phyloP scores from a whole-genome alignment of 2,113 vertebrate genomes.

The Gnathonemus echidnorhynchus region DNA sequence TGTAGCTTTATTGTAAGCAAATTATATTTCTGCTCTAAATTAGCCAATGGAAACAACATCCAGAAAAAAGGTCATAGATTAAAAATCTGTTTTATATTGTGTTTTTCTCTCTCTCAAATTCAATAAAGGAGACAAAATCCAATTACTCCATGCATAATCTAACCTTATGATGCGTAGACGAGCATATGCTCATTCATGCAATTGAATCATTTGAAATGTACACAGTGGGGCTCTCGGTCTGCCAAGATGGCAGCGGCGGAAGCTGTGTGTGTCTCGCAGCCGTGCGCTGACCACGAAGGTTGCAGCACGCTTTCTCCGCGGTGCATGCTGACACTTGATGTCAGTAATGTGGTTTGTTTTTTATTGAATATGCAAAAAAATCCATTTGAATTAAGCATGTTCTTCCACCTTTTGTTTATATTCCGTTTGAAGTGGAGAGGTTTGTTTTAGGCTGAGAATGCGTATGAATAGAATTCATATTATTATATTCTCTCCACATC shows the following conservation, averaged over 20 bases:
- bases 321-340: not conserved
- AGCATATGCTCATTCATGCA: conserved; percentile 67
- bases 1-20: conserved; percentile 24
- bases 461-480: not conserved
- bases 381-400: not conserved
- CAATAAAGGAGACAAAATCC: conserved; percentile 44
- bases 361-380: not conserved
- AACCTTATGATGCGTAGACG: conserved; percentile 56
- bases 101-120: conserved; percentile 40
- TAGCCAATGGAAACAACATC: conserved; percentile 23
- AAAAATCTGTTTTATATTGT: conserved; percentile 41
- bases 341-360: not conserved
- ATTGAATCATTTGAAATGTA: conserved; percentile 62
- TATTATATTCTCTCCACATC: conserved; percentile 9
- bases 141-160: conserved; percentile 63
- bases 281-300: conserved; percentile 9
- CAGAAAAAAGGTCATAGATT: conserved; percentile 35
- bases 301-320: not conserved
- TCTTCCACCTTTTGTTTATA: not conserved
- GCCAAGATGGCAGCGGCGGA: conserved; percentile 53
- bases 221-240: conserved; percentile 53
- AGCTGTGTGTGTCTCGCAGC: conserved; percentile 35
- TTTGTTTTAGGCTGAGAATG: not conserved
- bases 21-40: conserved; percentile 24
- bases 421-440: not conserved